Conservation (phyloP, 2,888 invertebrate genomes). For the Schrankia costaestrigalis region DNA sequence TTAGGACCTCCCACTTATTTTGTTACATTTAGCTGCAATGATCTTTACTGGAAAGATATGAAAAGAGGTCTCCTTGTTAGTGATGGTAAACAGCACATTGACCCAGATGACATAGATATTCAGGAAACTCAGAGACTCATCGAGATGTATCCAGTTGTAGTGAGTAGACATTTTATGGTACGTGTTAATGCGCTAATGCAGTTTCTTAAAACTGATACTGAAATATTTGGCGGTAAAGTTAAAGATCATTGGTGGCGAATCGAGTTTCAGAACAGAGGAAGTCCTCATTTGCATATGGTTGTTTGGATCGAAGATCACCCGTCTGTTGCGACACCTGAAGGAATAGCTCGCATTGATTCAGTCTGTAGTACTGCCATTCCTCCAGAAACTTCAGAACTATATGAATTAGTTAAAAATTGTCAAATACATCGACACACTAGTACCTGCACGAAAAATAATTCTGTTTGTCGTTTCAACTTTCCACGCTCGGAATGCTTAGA, state of each 20-base stretch:
- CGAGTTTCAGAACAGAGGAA: not conserved
- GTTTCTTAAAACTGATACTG: not conserved
- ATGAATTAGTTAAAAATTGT: not conserved
- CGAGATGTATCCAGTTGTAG: not conserved
- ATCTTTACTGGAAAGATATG: constrained; percentile 2
- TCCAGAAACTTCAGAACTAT: not conserved
- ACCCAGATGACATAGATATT: not conserved
- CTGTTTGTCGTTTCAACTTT: not conserved
- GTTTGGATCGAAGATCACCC: not conserved
- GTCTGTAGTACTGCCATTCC: not conserved
- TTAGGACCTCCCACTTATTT: constrained; percentile 1
- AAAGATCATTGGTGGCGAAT: not conserved
- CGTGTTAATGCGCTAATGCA: constrained; percentile 1
- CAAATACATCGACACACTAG: not conserved
- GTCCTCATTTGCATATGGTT: not conserved
- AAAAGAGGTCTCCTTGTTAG: not conserved
- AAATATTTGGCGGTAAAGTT: not conserved
- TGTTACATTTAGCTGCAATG: constrained; percentile 1
- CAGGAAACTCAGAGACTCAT: not conserved
- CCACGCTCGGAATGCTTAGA: not conserved
- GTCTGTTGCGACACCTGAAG: not conserved
- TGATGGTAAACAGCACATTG: not conserved
- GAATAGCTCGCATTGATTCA: not conserved
- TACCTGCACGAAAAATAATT: not conserved
- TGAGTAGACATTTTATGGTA: not conserved